Evolutionary conservation across 1,140 invertebrate genomes (phyloP).

Genomic region (Bombyx mori): DNA sequence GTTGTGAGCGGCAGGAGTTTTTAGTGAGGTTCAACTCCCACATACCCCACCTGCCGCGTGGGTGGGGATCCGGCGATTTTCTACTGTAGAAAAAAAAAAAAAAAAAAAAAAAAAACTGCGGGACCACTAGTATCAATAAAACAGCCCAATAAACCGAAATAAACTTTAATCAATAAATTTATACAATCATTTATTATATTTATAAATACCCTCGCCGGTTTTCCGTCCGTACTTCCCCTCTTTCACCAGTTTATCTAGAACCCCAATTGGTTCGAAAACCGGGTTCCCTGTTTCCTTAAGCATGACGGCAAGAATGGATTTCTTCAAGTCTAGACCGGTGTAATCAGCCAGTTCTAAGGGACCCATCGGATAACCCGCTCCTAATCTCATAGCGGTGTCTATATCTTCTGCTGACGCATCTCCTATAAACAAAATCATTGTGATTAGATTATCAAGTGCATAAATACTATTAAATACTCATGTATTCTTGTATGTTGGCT

Average conservation of each 20-base stretch:
- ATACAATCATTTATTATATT: slow-evolving; percentile 65
- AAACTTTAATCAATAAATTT: no score
- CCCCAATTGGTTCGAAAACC: slow-evolving; percentile 75
- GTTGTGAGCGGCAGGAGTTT: no score
- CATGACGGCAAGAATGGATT: slow-evolving; percentile 78
- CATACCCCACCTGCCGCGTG: no score
- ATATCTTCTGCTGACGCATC: slow-evolving; percentile 81
- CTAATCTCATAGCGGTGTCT: slow-evolving; percentile 87
- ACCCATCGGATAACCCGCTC: slow-evolving; percentile 88
- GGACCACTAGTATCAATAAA: no score
- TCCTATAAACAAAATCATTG: slow-evolving; percentile 35
- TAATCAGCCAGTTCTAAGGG: slow-evolving; percentile 86
- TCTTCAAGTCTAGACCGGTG: slow-evolving; percentile 81
- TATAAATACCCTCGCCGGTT: slow-evolving; percentile 87
- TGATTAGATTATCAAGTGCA: neutral
- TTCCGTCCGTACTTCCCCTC: slow-evolving; percentile 87
- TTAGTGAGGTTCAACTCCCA: no score
- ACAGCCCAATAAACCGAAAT: no score
- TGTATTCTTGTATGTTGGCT: no score
- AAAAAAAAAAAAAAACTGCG: no score
- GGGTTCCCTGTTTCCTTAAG: slow-evolving; percentile 80
- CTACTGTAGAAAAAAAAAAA: no score
- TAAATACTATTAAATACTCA: neutral
- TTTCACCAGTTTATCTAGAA: slow-evolving; percentile 78
- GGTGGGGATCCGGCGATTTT: no score